A percentile compares a stretch with the other conserved stretches of the same genome.
phyloP scores from a whole-genome alignment of 2,113 vertebrate genomes.

The Gracilinanus agilis region DNA sequence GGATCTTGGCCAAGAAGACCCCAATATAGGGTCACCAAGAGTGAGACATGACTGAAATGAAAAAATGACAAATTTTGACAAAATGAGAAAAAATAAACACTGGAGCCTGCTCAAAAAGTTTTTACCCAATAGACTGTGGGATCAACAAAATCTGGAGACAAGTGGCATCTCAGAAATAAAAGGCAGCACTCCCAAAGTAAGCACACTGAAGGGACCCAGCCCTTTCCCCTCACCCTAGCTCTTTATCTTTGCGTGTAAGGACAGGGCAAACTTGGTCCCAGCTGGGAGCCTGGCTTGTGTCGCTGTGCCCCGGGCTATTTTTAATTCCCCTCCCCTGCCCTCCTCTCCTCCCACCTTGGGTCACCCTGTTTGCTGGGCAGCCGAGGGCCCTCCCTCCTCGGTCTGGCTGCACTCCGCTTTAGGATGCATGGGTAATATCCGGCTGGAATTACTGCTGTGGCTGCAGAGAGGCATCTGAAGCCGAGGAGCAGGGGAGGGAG shows the following conservation, averaged over 20 bases:
- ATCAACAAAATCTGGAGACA: neutral
- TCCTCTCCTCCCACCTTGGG: neutral
- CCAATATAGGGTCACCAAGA: no score
- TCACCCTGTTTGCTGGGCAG: neutral
- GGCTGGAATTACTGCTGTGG: neutral
- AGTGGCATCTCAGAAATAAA: neutral
- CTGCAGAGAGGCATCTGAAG: neutral
- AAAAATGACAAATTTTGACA: no score
- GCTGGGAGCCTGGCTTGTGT: neutral
- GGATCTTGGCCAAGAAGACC: no score
- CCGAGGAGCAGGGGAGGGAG: neutral
- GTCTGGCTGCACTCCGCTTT: neutral
- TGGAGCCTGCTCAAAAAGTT: neutral
- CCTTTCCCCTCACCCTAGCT: neutral
- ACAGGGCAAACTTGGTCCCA: neutral
- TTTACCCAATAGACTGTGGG: neutral
- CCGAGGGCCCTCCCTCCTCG: neutral
- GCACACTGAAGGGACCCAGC: neutral
- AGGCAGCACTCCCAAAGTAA: neutral
- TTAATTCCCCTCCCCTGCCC: conserved; percentile 10
- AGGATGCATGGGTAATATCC: neutral
- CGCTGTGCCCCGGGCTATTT: conserved; percentile 33
- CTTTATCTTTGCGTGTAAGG: neutral
- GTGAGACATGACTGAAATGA: no score
- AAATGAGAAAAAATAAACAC: neutral